Base-by-base conservation (phyloP, 1,140 invertebrate genomes). In the Drosophila mayri region DNA sequence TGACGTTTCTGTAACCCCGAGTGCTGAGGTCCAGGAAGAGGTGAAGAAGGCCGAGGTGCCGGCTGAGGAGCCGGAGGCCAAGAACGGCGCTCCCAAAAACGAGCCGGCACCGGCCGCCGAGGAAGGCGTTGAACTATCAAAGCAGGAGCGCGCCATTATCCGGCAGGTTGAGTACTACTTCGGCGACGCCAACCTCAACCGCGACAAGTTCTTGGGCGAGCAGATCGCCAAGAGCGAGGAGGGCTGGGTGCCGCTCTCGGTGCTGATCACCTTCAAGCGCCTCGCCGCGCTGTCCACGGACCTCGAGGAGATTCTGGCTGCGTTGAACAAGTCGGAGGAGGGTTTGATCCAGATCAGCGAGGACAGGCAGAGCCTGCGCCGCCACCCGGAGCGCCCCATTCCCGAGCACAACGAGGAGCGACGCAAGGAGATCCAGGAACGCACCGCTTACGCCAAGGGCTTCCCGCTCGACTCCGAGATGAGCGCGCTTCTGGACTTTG, bases 361-460 rank as follows among this genome's bases (percentile, higher is more conserved):
- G 76, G 96, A 98, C 80, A 95, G 94, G 30, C 95, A 94, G 37
- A 99, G 98, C 91, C 95, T 99, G 50, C 94, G 98, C 35, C 94
- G 98, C 32, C 95, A 94, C 68, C 95, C 95, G 0, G 95, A 96
- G 20, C 94, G 95, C 74, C 97, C 97, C 0, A 83, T 98, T 5
- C 98, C 98, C n/a, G 96, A 96, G 72, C 95, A 96, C 88, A 96
- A 97, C 83, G 97, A 98, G 70, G 96, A 97, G 70, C 95, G 96
- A 43, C 95, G 95, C 80, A 96, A 98, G 81, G 95, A 97, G 76
- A 93, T 98, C 14, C 94, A 95, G 81, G 93, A 93, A 4, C 94
- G 96, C 63, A 97, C 97, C 52, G 94, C 97, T 22, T 99, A 99
- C 93, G 94, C 96, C 32, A 99, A 99, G 94, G 97, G 97, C 46